These are phyloP conservation scores for Papilio demoleus DNA, from an alignment of 2,888 invertebrate genomes.

Conservation along the genomic window DNA sequence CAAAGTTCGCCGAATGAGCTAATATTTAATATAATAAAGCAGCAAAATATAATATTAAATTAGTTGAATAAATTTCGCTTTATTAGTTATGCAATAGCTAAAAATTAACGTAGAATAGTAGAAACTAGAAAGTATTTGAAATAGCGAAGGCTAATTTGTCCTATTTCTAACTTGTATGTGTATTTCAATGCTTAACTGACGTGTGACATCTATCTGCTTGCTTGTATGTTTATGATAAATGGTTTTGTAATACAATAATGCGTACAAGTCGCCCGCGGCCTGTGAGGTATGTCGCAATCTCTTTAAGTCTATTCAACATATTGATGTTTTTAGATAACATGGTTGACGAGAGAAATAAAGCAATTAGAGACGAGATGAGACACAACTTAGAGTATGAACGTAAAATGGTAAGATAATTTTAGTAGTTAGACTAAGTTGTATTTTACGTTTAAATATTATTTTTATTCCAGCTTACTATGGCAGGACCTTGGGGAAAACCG, in stretches of 20 bases:
- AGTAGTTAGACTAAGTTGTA: neutral
- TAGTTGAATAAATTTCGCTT: too few species aligned
- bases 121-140: neutral
- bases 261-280: neutral
- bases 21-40: too few species aligned
- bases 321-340: slow-evolving; percentile 79
- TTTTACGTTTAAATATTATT: slow-evolving; percentile 29
- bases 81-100: neutral
- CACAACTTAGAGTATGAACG: slow-evolving; percentile 77
- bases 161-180: neutral
- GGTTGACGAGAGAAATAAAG: slow-evolving; percentile 81
- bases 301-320: slow-evolving; percentile 4
- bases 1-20: too few species aligned
- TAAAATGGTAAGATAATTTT: slow-evolving; percentile 76
- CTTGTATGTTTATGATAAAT: neutral
- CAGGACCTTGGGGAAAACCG: slow-evolving; percentile 86
- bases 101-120: neutral
- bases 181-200: slow-evolving; percentile 14
- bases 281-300: neutral
- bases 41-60: too few species aligned
- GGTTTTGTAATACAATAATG: slow-evolving; percentile 23
- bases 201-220: slow-evolving; percentile 17
- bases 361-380: slow-evolving; percentile 74
- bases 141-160: neutral
- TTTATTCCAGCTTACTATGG: slow-evolving; percentile 69